Evolutionary conservation across 1,140 invertebrate species (phyloP).

Genomic region (Rhopalosiphum padi): DNA sequence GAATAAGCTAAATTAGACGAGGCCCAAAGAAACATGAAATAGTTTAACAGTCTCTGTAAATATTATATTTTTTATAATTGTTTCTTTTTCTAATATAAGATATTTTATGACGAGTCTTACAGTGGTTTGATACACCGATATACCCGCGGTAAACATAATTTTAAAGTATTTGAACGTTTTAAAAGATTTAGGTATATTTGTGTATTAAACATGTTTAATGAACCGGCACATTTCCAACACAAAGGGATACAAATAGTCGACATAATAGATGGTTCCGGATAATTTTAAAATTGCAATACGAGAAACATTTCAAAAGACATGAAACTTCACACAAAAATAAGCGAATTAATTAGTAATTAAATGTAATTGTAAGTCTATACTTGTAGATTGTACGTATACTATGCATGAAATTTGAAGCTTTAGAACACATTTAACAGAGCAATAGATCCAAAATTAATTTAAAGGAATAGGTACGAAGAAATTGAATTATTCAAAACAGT

Average conservation of each 20-base stretch:
- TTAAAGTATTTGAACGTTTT: slow-evolving; percentile 21
- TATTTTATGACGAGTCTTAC: background rate
- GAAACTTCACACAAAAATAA: background rate
- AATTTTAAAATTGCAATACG: background rate
- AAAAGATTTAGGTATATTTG: background rate
- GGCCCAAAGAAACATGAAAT: background rate
- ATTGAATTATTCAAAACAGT: background rate
- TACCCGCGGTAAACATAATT: background rate
- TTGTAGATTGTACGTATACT: background rate
- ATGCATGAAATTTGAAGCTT: too few species aligned
- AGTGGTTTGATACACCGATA: background rate
- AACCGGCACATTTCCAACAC: slow-evolving; percentile 4
- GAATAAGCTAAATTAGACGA: background rate
- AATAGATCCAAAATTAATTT: background rate
- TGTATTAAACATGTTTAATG: slow-evolving; percentile 31
- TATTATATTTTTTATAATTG: background rate
- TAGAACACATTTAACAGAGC: background rate
- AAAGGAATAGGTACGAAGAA: background rate
- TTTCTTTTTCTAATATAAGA: background rate
- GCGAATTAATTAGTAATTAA: background rate
- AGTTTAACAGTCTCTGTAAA: background rate
- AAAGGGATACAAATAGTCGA: background rate
- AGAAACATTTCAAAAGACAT: background rate
- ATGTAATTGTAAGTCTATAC: background rate
- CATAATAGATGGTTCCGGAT: background rate